A percentile compares a stretch with the other conserved stretches of the same genome.
Evolutionary conservation across 2,797 vertebrate genomes (phyloP).

Genomic region (Hemitrygon akajei): DNA sequence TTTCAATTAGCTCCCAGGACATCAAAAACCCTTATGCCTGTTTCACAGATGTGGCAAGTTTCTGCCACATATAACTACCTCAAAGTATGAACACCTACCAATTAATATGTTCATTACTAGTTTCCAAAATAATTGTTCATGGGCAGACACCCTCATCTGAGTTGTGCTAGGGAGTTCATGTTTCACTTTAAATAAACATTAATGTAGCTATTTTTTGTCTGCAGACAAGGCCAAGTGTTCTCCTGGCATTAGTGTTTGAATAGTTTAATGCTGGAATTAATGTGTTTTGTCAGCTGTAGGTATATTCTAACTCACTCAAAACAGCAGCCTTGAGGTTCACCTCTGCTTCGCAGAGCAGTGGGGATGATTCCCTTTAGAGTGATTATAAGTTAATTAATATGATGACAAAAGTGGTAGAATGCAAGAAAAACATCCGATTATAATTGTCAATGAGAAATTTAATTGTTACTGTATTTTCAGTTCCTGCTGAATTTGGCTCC

Average conservation of each 20-base stretch:
- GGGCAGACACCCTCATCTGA: not conserved
- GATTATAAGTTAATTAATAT: not conserved
- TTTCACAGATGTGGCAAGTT: not conserved
- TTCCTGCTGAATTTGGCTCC: not conserved
- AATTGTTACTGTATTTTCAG: not conserved
- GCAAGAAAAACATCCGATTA: not conserved
- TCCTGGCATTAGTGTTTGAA: not conserved
- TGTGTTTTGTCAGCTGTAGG: conserved; percentile 10
- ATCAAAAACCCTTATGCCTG: not conserved
- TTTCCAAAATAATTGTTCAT: not conserved
- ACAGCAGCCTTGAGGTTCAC: not conserved
- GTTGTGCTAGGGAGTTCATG: not conserved
- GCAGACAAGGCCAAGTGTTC: not conserved
- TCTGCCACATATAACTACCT: not conserved
- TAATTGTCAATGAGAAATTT: not conserved
- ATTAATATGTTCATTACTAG: not conserved
- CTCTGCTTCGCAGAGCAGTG: not conserved
- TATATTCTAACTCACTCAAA: not conserved
- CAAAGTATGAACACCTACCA: not conserved
- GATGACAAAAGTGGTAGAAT: not conserved
- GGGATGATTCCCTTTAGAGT: not conserved
- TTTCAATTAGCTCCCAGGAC: not conserved
- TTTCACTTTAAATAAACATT: not conserved
- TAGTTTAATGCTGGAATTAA: not conserved
- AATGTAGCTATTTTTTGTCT: not conserved